Evolutionary conservation across 1,140 invertebrate genomes (phyloP).

Genomic region (Ctenoplectra terminalis): DNA sequence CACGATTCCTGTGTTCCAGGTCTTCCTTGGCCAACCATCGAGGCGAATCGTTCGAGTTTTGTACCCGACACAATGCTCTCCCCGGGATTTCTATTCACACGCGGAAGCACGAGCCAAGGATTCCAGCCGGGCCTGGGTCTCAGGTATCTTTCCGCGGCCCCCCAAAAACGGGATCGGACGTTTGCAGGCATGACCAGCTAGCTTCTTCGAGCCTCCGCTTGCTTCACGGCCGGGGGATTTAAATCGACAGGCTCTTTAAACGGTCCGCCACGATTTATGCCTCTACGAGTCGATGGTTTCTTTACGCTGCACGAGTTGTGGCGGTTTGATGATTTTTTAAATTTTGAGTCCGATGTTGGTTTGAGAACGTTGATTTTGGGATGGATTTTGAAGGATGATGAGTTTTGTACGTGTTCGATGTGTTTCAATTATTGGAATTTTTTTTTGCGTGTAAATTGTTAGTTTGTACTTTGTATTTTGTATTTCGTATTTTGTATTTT

Average conservation of each 20-base stretch:
- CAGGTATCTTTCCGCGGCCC: conserved; percentile 16
- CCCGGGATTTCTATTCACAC: conserved; percentile 22
- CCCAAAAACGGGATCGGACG: conserved; percentile 29
- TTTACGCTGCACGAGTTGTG: too few relatives aligned
- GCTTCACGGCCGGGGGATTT: conserved; percentile 39
- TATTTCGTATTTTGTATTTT: too few relatives aligned
- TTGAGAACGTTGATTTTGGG: too few relatives aligned
- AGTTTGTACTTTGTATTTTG: too few relatives aligned
- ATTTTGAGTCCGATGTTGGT: too few relatives aligned
- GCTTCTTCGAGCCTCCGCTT: background rate
- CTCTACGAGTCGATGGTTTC: background rate
- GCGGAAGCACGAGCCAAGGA: conserved; percentile 27
- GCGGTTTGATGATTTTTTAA: too few relatives aligned
- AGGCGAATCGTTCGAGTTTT: conserved; percentile 19
- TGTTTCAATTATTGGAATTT: too few relatives aligned
- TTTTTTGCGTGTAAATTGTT: too few relatives aligned
- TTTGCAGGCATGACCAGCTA: background rate
- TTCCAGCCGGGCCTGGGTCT: background rate
- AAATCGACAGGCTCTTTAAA: conserved; percentile 60
- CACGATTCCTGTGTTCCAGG: background rate
- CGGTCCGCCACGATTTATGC: background rate
- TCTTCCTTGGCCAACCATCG: background rate
- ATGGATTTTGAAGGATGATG: too few relatives aligned
- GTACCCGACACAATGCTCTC: background rate
- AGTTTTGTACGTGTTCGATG: too few relatives aligned